Percentiles rank a stretch among this genome's conserved stretches.
Conservation (phyloP, 2,888 invertebrate genomes). For the Drosophila leonis region DNA sequence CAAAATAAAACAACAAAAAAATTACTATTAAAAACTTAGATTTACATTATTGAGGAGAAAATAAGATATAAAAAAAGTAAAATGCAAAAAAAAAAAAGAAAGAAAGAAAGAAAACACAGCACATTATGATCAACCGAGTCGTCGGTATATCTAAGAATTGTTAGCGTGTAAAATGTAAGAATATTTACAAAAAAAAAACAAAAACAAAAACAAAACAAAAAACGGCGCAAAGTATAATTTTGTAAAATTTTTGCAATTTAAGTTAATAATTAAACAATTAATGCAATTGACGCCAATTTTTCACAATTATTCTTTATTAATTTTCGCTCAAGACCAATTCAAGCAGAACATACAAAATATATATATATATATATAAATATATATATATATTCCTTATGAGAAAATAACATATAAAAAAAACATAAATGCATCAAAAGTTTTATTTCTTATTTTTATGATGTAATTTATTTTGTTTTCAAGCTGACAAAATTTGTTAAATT, state of each 20-base stretch:
- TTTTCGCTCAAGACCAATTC: slow-evolving; percentile 61
- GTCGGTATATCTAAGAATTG: slow-evolving; percentile 70
- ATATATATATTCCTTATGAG: slow-evolving; percentile 43
- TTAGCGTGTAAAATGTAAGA: slow-evolving; percentile 74
- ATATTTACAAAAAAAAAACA: slow-evolving; percentile 49
- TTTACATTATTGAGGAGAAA: slow-evolving; percentile 63
- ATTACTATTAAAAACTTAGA: slow-evolving; percentile 72
- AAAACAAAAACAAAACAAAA: slow-evolving; percentile 24
- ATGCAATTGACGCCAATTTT: slow-evolving; percentile 64
- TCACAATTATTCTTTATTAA: slow-evolving; percentile 51
- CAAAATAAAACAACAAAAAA: slow-evolving; percentile 39
- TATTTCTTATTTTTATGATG: slow-evolving; percentile 20
- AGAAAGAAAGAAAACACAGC: slow-evolving; percentile 31
- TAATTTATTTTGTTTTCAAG: slow-evolving; percentile 47
- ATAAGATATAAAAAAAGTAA: slow-evolving; percentile 25
- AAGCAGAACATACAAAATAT: slow-evolving; percentile 34
- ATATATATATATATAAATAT: slow-evolving; percentile 16
- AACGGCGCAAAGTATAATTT: slow-evolving; percentile 71
- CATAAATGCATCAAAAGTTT: slow-evolving; percentile 20
- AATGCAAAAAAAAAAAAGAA: not conserved
- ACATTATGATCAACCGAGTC: slow-evolving; percentile 63
- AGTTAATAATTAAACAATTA: slow-evolving; percentile 62
- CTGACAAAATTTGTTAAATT: slow-evolving; percentile 51
- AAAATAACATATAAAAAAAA: slow-evolving; percentile 10
- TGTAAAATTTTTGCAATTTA: slow-evolving; percentile 79